Evolutionary conservation across 2,888 invertebrate genomes (phyloP), one percentile per base, ranked within the genome.

Genomic region (Axea sp.): DNA sequence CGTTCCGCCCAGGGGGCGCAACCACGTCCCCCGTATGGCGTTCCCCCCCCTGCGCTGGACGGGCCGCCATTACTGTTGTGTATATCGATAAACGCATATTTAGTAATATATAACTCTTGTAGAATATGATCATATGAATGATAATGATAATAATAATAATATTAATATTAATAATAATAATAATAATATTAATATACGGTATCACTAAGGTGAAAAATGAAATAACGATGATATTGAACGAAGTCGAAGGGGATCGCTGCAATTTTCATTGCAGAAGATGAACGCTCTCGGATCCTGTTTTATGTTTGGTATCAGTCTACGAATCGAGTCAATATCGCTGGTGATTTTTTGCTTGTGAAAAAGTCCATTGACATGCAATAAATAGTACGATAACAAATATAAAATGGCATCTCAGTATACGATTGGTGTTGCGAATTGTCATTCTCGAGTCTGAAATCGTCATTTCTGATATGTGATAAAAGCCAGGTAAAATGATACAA

Each of bases 1-100:
- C 88, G 88, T 87, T 87, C 86, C 72, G 31, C 60, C 87, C 88
- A 88, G 87, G 68, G 73, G 71, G 88, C 89, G 43, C 33, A 88
- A 41, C 88, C 88, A 88, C 6, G n/a, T n/a, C n/a, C n/a, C n/a
- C n/a, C n/a, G n/a, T n/a, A n/a, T n/a, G n/a, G n/a, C n/a, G n/a
- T n/a, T n/a, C n/a, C n/a, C n/a, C 88, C 75, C 88, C 88, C 88
- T 89, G 88, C 57, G 67, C 45, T 64, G 67, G 57, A 53, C 76
- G 76, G 26, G 55, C 59, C 62, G 59, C 64, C 47, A 59, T 74
- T 69, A 76, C 76, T 81, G 79, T 83, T 84, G 83, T 84, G 84
- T 82, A 84, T 84, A 84, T 82, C 79, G 79, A 78, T 82, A 83
- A 80, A 81, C 77, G 67, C 78, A 81, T 83, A 84, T 84, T 82